phyloP scores from a whole-genome alignment of 2,888 invertebrate genomes.

The Polydesmus complanatus region DNA sequence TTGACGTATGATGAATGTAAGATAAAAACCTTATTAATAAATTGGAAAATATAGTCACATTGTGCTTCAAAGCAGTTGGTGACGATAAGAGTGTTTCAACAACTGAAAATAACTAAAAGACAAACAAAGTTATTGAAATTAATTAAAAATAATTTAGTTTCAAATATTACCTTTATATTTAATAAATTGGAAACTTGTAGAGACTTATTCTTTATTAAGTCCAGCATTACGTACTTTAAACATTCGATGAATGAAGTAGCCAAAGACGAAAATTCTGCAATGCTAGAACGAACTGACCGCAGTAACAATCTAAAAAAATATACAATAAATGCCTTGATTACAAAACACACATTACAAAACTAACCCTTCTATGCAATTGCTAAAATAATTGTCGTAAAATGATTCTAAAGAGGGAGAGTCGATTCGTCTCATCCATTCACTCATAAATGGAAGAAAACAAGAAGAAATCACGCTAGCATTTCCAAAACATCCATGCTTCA shows the following conservation, averaged over 20 bases:
- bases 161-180: neutral
- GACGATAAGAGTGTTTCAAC: neutral
- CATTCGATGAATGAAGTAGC: constrained; percentile 59
- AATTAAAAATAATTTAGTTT: no score
- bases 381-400: constrained; percentile 53
- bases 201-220: neutral
- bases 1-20: no score
- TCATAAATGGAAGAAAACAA: constrained; percentile 60
- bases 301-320: constrained; percentile 42
- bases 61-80: neutral
- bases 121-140: no score
- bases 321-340: no score
- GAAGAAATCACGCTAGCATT: constrained; percentile 58
- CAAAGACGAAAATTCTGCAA: constrained; percentile 53
- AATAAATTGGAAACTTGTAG: neutral
- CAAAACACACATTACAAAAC: constrained; percentile 21
- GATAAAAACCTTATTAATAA: no score
- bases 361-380: constrained; percentile 52
- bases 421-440: constrained; percentile 42
- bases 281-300: constrained; percentile 45
- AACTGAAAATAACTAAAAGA: neutral
- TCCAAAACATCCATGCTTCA: constrained; percentile 59
- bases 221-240: constrained; percentile 47
- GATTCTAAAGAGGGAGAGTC: neutral
- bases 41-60: no score